phyloP scores from a whole-genome alignment of 2,888 invertebrate species.

The Nomada goodeniana region DNA sequence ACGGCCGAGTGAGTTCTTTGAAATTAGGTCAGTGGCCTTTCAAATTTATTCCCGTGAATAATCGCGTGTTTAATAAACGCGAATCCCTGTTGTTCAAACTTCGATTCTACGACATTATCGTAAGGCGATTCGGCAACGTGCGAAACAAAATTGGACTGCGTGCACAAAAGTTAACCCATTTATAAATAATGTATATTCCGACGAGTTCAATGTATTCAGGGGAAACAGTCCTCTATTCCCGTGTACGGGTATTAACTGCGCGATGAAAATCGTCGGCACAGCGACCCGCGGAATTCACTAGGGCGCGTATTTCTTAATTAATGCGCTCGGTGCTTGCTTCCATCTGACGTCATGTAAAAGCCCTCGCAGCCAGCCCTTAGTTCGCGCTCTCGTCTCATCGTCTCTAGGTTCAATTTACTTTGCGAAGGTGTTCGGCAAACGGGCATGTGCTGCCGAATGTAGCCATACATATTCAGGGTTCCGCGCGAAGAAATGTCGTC shows the following conservation, averaged over 20 bases:
- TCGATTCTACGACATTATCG: too few relatives aligned
- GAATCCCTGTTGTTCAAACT: too few relatives aligned
- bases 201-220: neutral
- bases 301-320: constrained; percentile 47
- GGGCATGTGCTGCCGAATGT: constrained; percentile 29
- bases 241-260: neutral
- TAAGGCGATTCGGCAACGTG: too few relatives aligned
- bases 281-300: neutral
- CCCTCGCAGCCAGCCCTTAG: constrained; percentile 32
- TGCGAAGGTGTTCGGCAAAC: constrained; percentile 57
- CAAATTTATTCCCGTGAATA: neutral
- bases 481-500: constrained; percentile 41
- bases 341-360: constrained; percentile 32
- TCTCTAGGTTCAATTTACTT: constrained; percentile 37
- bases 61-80: too few relatives aligned
- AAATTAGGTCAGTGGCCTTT: neutral
- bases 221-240: neutral
- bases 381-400: constrained; percentile 54
- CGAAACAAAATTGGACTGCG: too few relatives aligned
- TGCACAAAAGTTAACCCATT: neutral
- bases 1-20: neutral
- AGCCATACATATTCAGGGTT: constrained; percentile 50
- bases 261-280: constrained; percentile 4
- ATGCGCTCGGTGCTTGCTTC: constrained; percentile 24
- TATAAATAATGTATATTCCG: neutral